These are phyloP conservation scores for Sepioteuthis lessoniana DNA, from an alignment of 2,888 invertebrate genomes.

Conservation along the genomic window DNA sequence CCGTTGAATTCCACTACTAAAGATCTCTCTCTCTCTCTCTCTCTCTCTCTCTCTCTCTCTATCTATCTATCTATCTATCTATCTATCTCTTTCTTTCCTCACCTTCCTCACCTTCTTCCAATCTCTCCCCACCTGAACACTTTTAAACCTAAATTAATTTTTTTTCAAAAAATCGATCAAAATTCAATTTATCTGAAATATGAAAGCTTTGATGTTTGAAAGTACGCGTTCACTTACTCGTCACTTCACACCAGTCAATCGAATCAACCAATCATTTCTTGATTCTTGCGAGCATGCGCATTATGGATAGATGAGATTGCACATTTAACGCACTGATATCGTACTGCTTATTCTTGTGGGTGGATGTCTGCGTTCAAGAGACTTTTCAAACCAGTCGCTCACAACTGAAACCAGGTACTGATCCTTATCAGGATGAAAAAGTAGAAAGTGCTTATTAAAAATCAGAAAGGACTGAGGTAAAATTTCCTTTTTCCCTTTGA, in stretches of 20 bases:
- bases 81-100: background rate
- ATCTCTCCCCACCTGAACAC: background rate
- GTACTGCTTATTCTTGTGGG: background rate
- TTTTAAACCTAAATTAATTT: too few relatives aligned
- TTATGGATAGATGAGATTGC: too few relatives aligned
- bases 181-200: conserved; percentile 33
- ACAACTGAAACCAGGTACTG: too few relatives aligned
- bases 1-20: too few relatives aligned
- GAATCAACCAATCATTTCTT: background rate
- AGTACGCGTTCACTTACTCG: background rate
- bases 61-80: background rate
- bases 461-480: too few relatives aligned
- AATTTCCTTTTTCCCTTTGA: too few relatives aligned
- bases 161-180: background rate
- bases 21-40: too few relatives aligned
- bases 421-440: too few relatives aligned
- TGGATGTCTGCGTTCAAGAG: background rate
- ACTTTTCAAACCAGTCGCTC: too few relatives aligned
- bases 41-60: too few relatives aligned
- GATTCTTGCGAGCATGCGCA: background rate
- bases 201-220: background rate
- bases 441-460: too few relatives aligned
- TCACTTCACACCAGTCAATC: background rate
- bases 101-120: background rate
- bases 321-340: too few relatives aligned